phyloP scores from a whole-genome alignment of 1,140 invertebrate species.

The Drosophila serrata region DNA sequence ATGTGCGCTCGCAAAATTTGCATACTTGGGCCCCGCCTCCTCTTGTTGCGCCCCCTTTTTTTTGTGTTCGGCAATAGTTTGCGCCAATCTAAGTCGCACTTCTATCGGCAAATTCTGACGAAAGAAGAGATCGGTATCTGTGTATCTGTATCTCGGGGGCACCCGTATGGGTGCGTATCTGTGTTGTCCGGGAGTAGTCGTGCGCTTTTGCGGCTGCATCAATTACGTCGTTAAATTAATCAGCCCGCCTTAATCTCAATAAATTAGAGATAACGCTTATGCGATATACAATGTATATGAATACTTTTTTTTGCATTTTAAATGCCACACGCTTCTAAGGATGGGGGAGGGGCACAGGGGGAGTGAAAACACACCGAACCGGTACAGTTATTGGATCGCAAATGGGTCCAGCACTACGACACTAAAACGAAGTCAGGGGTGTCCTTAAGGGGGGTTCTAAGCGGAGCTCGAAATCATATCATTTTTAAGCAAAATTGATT shows the following conservation, averaged over 20 bases:
- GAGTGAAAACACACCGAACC: conserved; percentile 21
- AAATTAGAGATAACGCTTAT: conserved; percentile 63
- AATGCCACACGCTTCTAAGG: conserved; percentile 50
- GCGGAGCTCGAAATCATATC: no score
- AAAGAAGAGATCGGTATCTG: conserved; percentile 24
- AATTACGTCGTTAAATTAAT: conserved; percentile 77
- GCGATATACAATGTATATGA: conserved; percentile 16
- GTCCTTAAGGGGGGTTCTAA: not conserved
- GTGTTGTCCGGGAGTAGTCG: conserved; percentile 42
- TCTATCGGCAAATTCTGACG: conserved; percentile 50
- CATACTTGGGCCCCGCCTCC: conserved; percentile 53
- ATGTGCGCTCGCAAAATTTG: conserved; percentile 60
- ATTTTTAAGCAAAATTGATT: not conserved
- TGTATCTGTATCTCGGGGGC: conserved; percentile 13
- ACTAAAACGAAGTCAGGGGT: conserved; percentile 10
- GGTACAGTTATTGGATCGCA: conserved; percentile 43
- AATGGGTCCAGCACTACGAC: conserved; percentile 46
- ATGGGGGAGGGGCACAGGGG: not conserved
- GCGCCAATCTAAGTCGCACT: conserved; percentile 72
- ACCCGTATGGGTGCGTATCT: conserved; percentile 36
- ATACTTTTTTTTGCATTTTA: conserved; percentile 40
- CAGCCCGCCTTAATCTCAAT: conserved; percentile 64
- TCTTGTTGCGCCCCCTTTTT: not conserved
- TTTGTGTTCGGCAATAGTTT: conserved; percentile 2
- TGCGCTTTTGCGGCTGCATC: conserved; percentile 63